These are phyloP conservation scores for Schrankia costaestrigalis DNA, from an alignment of 2,888 invertebrate genomes.

Conservation along the genomic window DNA sequence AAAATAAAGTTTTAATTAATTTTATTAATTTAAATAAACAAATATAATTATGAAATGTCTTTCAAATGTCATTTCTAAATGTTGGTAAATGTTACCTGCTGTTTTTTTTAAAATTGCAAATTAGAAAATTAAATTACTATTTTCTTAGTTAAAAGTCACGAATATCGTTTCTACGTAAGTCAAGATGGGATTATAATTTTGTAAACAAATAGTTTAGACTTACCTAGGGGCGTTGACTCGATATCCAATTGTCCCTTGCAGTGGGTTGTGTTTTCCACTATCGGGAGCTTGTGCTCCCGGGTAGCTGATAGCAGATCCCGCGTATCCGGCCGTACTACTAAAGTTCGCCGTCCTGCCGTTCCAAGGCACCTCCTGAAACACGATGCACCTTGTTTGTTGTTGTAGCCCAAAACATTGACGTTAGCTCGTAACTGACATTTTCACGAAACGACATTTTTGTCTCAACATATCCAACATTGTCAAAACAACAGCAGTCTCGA, in stretches of 20 bases:
- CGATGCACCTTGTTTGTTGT: slow-evolving; percentile 58
- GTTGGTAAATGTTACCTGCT: too few species aligned
- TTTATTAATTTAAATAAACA: too few species aligned
- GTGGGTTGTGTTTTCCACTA: slow-evolving; percentile 73
- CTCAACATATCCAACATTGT: slow-evolving; percentile 19
- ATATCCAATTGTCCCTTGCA: slow-evolving; percentile 79
- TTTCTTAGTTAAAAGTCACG: too few species aligned
- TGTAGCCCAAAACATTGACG: slow-evolving; percentile 40
- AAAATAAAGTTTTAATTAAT: too few species aligned
- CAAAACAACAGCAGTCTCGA: slow-evolving; percentile 10
- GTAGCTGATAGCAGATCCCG: slow-evolving; percentile 65
- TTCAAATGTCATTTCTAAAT: too few species aligned
- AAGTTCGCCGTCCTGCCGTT: slow-evolving; percentile 86
- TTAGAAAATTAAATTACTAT: too few species aligned
- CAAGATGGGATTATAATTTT: slow-evolving; percentile 2
- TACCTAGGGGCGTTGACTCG: slow-evolving; percentile 84
- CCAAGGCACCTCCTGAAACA: slow-evolving; percentile 84
- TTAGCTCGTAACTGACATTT: slow-evolving; percentile 34
- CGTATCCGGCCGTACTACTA: slow-evolving; percentile 83
- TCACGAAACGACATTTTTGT: slow-evolving; percentile 10
- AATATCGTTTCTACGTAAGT: background rate
- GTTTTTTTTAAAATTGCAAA: too few species aligned
- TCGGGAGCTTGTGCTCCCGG: slow-evolving; percentile 73
- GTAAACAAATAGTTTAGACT: slow-evolving; percentile 46
- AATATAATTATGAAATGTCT: too few species aligned